These are phyloP conservation scores for Apis florea DNA, from an alignment of 1,140 invertebrate species.

Conservation along the genomic window DNA sequence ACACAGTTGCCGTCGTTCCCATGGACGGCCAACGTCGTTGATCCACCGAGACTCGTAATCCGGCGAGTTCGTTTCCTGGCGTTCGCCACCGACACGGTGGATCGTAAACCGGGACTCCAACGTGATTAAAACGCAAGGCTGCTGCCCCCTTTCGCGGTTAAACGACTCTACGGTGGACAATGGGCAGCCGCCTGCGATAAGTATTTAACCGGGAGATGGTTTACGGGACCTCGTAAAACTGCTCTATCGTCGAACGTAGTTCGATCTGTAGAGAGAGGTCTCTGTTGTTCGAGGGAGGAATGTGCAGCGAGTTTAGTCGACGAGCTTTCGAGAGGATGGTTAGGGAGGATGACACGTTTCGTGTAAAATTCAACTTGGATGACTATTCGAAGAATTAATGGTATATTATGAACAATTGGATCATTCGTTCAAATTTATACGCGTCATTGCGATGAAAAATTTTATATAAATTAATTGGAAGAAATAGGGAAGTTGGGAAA, in stretches of 20 bases:
- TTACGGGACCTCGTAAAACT: conserved; percentile 51
- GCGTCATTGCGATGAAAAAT: too few relatives aligned
- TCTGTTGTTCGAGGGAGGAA: neutral
- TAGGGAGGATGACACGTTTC: neutral
- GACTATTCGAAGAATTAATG: too few relatives aligned
- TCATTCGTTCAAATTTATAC: too few relatives aligned
- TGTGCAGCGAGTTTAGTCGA: too few relatives aligned
- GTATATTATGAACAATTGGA: too few relatives aligned
- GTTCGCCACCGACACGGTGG: neutral
- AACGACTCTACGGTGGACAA: conserved; percentile 32
- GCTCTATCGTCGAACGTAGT: conserved; percentile 30
- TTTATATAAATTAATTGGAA: neutral
- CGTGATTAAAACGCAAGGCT: conserved; percentile 55
- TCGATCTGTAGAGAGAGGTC: neutral
- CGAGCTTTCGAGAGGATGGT: too few relatives aligned
- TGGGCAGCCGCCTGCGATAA: conserved; percentile 32
- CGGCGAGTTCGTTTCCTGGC: conserved; percentile 1
- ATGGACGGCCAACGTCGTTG: neutral
- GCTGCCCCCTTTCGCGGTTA: neutral
- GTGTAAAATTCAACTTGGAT: too few relatives aligned
- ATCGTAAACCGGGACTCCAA: conserved; percentile 44
- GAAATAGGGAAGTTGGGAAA: neutral
- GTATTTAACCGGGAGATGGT: conserved; percentile 43
- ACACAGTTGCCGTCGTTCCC: conserved; percentile 9
- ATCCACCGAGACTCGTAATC: conserved; percentile 48